A percentile compares a stretch with the other conserved stretches of the same genome.
Evolutionary conservation across 2,888 invertebrate genomes (phyloP).

Genomic region (Graphium colonna): DNA sequence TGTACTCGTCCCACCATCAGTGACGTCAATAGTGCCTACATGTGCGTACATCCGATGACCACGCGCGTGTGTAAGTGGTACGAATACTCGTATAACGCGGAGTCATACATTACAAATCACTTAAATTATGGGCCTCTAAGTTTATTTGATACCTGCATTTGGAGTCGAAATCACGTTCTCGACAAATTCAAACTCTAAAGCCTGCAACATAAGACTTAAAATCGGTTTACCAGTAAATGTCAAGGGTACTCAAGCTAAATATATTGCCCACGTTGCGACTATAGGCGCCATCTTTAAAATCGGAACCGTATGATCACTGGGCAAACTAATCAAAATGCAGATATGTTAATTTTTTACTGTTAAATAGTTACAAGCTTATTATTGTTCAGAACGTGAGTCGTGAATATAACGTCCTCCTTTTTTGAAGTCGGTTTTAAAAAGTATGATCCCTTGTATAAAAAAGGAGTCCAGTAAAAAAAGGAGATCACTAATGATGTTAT

Average conservation of each 20-base stretch:
- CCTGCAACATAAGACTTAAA: background rate
- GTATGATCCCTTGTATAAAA: too few species aligned
- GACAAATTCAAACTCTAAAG: background rate
- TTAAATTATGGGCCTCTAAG: too few species aligned
- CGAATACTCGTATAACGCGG: too few species aligned
- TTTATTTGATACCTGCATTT: constrained; percentile 15
- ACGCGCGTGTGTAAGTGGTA: too few species aligned
- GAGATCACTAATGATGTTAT: too few species aligned
- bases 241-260: constrained; percentile 11
- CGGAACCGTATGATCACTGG: constrained; percentile 3
- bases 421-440: too few species aligned
- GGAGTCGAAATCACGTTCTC: background rate
- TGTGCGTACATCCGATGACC: too few species aligned
- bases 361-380: constrained; percentile 3
- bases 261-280: constrained; percentile 5
- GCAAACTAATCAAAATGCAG: constrained; percentile 10
- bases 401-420: too few species aligned
- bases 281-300: constrained; percentile 19
- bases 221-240: background rate
- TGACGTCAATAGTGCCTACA: too few species aligned
- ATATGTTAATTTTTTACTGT: constrained; percentile 18
- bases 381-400: constrained; percentile 11
- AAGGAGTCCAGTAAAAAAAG: too few species aligned
- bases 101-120: too few species aligned
- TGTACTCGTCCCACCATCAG: too few species aligned